Base-by-base conservation (phyloP, 2,113 vertebrate species). In the Hypanus sabinus region DNA sequence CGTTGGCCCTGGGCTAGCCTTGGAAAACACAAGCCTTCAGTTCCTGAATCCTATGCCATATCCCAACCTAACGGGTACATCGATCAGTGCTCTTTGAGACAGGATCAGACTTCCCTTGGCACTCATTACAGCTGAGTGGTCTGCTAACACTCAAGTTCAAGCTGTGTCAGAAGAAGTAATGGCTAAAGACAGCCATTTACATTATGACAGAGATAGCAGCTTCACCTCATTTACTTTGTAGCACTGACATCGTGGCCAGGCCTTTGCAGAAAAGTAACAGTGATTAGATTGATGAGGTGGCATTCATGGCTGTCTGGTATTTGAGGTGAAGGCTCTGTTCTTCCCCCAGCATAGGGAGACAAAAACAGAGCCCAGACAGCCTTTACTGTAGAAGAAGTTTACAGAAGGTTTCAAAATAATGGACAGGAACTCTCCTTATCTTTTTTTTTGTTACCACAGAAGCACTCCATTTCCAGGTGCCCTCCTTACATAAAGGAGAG, bases 211-310 rank as follows among this genome's bases (percentile, higher is more conserved):
- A 38, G 36, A 18, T 24, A 81, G 38, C n/a, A 79, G 77, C 77
- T 33, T 36, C 80, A 83, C 7, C 80, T 83, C 80, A 83, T 83
- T 83, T 83, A 55, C 38, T 27, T 55, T 27, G 24, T 9, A 57
- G 38, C 46, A 83, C 80, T 55, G 20, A 38, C 77, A 79, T 79
- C 11, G n/a, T 11, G 76, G 27, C 38, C n/a, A 1, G 22, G 80
- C 20, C 38, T 27, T 57, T 10, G 38, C 22, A 6, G 18, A 27
- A 38, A 80, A 18, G 36, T 18, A 55, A 27, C 38, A 83, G 80
- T 55, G 80, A 27, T 83, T 83, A 83, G 80, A 83, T 83, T 55
- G 38, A 83, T 83, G 80, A 55, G 24, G 80, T 83, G 80, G 46
- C 38, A 83, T 83, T 55, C 55, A 38, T 83, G 80, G 55, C 38